Evolutionary conservation across 2,888 invertebrate species (phyloP).

Genomic region (Phortica okadai): DNA sequence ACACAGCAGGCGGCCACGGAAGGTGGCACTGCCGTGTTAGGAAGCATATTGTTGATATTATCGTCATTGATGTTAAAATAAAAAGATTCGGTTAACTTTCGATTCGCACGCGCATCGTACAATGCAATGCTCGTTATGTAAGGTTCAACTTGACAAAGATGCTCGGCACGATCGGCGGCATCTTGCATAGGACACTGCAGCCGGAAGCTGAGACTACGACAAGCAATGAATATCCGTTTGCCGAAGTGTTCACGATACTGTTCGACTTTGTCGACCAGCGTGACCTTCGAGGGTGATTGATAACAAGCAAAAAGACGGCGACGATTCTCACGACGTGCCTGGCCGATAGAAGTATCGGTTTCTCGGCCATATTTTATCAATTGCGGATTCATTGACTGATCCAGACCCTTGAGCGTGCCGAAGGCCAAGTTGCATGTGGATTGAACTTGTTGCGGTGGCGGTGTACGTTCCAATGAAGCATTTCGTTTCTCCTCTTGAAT

Average conservation of each 20-base stretch:
- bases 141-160: conserved; percentile 88
- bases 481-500: conserved; percentile 87
- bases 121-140: conserved; percentile 93
- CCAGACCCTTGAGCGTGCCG: conserved; percentile 90
- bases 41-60: conserved; percentile 81
- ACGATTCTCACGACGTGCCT: conserved; percentile 87
- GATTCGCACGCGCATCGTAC: conserved; percentile 91
- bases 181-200: conserved; percentile 79
- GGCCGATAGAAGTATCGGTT: conserved; percentile 90
- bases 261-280: conserved; percentile 80
- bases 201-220: conserved; percentile 89
- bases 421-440: conserved; percentile 81
- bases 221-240: conserved; percentile 88
- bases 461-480: conserved; percentile 81
- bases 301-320: conserved; percentile 87
- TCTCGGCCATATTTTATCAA: conserved; percentile 93
- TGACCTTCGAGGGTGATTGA: conserved; percentile 75
- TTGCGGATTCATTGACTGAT: conserved; percentile 95
- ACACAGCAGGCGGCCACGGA: conserved; percentile 65
- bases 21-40: conserved; percentile 64
- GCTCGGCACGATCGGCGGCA: conserved; percentile 83
- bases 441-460: conserved; percentile 75
- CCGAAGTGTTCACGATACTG: conserved; percentile 93
- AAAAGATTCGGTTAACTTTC: conserved; percentile 95
- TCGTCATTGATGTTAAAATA: conserved; percentile 91